Conservation (phyloP, 2,888 invertebrate species). For the Cantharis nigra region DNA sequence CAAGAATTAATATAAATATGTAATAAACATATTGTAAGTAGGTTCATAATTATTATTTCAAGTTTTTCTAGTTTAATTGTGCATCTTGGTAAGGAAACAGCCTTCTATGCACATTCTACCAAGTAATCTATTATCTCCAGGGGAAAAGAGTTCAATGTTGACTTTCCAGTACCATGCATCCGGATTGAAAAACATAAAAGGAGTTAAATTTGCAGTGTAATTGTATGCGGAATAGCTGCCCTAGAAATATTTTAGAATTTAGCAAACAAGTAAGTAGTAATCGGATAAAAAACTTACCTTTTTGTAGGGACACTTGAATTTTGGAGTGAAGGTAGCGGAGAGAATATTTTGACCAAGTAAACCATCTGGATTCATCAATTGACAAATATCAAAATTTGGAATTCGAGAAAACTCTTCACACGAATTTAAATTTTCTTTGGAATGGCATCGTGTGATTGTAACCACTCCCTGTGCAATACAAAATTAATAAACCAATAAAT, state of each 20-base stretch:
- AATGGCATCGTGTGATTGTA: background rate
- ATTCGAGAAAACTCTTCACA: background rate
- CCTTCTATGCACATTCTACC: background rate
- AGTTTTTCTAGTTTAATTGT: background rate
- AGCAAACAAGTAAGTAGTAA: background rate
- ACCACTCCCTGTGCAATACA: background rate
- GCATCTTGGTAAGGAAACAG: background rate
- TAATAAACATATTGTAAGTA: too few species aligned
- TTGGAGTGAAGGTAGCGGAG: background rate
- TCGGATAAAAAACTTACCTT: background rate
- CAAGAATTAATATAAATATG: too few species aligned
- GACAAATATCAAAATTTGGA: background rate
- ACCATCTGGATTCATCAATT: background rate
- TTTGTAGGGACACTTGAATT: background rate
- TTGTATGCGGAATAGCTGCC: background rate
- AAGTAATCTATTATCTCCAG: background rate
- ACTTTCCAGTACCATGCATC: background rate
- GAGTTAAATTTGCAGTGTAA: background rate
- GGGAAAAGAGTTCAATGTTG: background rate
- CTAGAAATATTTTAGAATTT: background rate
- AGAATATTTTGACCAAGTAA: background rate
- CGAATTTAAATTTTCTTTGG: conserved; percentile 3
- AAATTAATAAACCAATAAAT: too few species aligned
- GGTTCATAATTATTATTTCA: too few species aligned
- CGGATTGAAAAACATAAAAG: background rate